Evolutionary conservation across 2,797 vertebrate genomes (phyloP).

Genomic region (Scolopax bukidnonensis): DNA sequence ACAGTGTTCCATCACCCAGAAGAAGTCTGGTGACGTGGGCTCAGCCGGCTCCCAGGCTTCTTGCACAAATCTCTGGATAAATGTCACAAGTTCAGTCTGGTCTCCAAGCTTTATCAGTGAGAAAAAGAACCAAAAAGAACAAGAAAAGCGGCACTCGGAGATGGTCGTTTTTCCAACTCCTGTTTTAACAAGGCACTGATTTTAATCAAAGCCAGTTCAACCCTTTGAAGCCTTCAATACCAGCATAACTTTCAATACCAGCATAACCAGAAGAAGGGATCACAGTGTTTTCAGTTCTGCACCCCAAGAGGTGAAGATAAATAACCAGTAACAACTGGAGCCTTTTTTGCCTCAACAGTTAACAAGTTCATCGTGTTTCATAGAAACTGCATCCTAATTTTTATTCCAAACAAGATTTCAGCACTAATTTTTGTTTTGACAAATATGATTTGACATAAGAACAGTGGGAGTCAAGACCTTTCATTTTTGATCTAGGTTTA

Average conservation of each 20-base stretch:
- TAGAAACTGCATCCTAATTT: slow-evolving; percentile 34
- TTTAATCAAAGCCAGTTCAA: neutral
- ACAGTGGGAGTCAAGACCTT: slow-evolving; percentile 62
- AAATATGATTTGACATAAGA: slow-evolving; percentile 53
- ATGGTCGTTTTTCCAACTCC: neutral
- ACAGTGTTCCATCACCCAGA: neutral
- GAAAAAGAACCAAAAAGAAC: neutral
- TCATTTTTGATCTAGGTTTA: slow-evolving; percentile 67
- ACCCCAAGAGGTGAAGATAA: neutral
- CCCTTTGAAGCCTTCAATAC: neutral
- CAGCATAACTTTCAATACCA: neutral
- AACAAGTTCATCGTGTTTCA: neutral
- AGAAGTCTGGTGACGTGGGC: neutral
- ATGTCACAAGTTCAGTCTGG: slow-evolving; percentile 14
- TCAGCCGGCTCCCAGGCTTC: neutral
- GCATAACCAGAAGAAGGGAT: neutral
- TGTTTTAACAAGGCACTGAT: slow-evolving; percentile 12
- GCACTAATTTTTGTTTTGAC: slow-evolving; percentile 69
- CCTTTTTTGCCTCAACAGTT: neutral
- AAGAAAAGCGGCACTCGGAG: neutral
- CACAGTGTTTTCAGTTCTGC: neutral
- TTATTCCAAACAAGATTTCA: slow-evolving; percentile 54
- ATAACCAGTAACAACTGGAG: neutral
- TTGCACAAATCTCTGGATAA: neutral
- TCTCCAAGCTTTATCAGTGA: neutral